These are phyloP conservation scores for Ammodytes dubius DNA, from an alignment of 2,113 vertebrate species.

Conservation along the genomic window DNA sequence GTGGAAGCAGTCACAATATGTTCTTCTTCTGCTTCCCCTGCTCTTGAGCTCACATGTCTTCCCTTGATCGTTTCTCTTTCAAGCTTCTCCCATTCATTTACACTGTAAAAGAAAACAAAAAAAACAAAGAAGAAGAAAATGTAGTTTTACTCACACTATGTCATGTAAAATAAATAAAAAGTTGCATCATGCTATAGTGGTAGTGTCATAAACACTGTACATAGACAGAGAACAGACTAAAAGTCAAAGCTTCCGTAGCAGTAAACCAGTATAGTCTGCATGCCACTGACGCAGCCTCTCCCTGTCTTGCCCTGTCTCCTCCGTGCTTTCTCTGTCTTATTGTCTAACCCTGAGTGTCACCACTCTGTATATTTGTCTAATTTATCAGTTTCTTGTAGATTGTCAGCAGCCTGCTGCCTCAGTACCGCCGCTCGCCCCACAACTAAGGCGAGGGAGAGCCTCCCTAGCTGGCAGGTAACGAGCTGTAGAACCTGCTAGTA, in stretches of 20 bases:
- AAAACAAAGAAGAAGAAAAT: too few species aligned
- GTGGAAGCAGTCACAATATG: neutral
- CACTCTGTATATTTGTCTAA: conserved; percentile 98
- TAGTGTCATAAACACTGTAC: neutral
- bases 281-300: conserved; percentile 68
- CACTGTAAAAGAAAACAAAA: neutral
- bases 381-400: conserved; percentile 99
- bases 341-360: conserved; percentile 89
- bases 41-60: neutral
- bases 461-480: conserved; percentile 92
- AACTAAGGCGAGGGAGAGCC: conserved; percentile 92
- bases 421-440: conserved; percentile 95
- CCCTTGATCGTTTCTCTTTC: neutral
- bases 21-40: neutral
- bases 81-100: neutral
- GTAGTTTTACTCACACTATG: neutral
- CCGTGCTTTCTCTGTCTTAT: conserved; percentile 64
- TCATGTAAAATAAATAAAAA: neutral
- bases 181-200: neutral
- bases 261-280: conserved; percentile 20
- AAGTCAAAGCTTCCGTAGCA: neutral
- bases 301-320: conserved; percentile 77
- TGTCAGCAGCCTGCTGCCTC: conserved; percentile 99
- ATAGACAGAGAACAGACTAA: neutral
- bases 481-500: conserved; percentile 51